Base-by-base conservation (phyloP, 1,140 invertebrate species). In the Patella vulgata region DNA sequence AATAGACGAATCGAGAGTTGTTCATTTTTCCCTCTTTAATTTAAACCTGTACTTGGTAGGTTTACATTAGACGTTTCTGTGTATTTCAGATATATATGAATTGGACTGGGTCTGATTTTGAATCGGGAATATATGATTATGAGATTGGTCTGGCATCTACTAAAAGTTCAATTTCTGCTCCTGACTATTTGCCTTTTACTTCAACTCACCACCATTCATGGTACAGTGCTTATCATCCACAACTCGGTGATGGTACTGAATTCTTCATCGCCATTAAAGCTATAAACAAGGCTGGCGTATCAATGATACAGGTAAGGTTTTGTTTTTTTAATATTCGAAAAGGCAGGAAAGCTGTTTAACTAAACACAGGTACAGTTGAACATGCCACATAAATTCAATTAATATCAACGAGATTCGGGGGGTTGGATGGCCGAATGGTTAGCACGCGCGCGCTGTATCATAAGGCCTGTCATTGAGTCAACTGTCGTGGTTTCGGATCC, bases 241-340 rank as follows among this genome's bases (percentile, higher is more conserved):
- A 66, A 55, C 23, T 74, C 6, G 59, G 52, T 19, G 58, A 58
- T 43, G 72, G 69, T 27, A 33, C 36, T 3, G 30, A 58, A 50
- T 71, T 74, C 31, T 70, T 62, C 33, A 62, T 71, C 12, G 36
- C 59, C 25, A 59, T 71, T 31, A 71, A 66, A 42, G 60, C 63
- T 21, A 66, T 57, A 14, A 68, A 70, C 56, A 63, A 58, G 39
- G 61, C 72, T 8, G 54, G 48, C 11, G 33, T 63, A 9, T 39
- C 50, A 39, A 51, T 46, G n/a, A 52, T 52, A 12, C 53, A 64
- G 61, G 71, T 68, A 59, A 42, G 46, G 33, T 14, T 31, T 19
- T 43, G 2, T 46, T 57, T 31, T 19, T 64, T 28, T 30, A 48
- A 17, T 54, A 64, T 33, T 19, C 39, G 3, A 51, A 30, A 39